phyloP scores from a whole-genome alignment of 2,888 invertebrate genomes.

The Polyommatus iphigenia region DNA sequence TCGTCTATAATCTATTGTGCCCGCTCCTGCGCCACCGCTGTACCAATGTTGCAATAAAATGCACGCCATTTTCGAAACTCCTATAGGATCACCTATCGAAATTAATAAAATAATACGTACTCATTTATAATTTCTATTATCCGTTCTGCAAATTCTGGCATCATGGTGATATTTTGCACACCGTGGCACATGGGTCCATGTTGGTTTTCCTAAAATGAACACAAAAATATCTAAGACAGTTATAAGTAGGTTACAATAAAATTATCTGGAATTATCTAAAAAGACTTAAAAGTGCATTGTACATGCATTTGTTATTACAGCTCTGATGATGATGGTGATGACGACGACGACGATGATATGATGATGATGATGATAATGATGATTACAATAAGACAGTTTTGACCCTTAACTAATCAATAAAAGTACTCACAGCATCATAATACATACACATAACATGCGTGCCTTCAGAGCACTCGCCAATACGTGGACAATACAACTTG shows the following conservation, averaged over 20 bases:
- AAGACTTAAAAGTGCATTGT: too few relatives aligned
- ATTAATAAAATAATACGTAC: neutral
- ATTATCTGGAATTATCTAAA: neutral
- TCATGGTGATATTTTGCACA: neutral
- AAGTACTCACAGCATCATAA: conserved; percentile 6
- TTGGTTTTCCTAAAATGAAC: neutral
- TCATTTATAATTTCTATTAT: conserved; percentile 3
- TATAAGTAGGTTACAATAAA: neutral
- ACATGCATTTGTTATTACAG: too few relatives aligned
- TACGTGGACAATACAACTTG: neutral
- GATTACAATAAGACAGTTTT: neutral
- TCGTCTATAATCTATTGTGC: too few relatives aligned
- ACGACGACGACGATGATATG: too few relatives aligned
- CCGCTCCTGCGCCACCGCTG: too few relatives aligned
- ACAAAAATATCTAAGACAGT: neutral
- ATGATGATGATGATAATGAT: neutral
- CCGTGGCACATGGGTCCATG: neutral
- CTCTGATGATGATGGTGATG: too few relatives aligned
- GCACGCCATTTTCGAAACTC: too few relatives aligned
- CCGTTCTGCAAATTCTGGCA: conserved; percentile 8
- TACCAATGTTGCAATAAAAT: too few relatives aligned
- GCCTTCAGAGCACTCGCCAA: neutral
- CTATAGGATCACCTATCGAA: too few relatives aligned
- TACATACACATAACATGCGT: conserved; percentile 29
- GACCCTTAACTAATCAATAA: neutral